Percentiles rank a stretch among this genome's conserved stretches.
phyloP scores from a whole-genome alignment of 2,113 vertebrate genomes.

The Chauna torquata region DNA sequence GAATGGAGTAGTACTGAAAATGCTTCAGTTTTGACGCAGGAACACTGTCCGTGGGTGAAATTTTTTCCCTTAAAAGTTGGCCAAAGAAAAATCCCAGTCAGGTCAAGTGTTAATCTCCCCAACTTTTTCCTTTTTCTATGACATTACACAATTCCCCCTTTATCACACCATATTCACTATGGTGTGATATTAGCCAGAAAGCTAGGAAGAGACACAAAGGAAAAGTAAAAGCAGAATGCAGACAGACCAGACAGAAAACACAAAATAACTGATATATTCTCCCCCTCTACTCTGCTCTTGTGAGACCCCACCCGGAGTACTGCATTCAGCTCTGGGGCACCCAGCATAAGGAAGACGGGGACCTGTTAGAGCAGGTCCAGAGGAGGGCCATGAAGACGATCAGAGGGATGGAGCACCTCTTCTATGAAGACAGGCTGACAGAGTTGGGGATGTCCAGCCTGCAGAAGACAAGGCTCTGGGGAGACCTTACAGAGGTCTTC shows the following conservation, averaged over 20 bases:
- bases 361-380: neutral
- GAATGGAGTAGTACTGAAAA: too few relatives aligned
- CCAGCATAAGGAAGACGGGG: neutral
- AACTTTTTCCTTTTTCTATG: neutral
- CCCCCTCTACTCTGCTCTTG: neutral
- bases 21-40: neutral
- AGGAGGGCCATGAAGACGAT: neutral
- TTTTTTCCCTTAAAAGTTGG: neutral
- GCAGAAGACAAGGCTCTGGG: neutral
- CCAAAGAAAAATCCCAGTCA: neutral
- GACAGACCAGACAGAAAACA: neutral
- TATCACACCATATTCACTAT: fast-evolving
- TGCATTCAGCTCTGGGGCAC: neutral
- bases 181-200: neutral
- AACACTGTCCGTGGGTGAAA: neutral
- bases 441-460: neutral
- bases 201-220: neutral
- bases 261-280: neutral
- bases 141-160: neutral
- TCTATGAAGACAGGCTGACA: neutral
- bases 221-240: neutral
- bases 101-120: neutral
- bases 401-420: neutral
- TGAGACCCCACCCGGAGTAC: neutral
- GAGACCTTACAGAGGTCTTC: too few relatives aligned